phyloP scores from a whole-genome alignment of 2,888 invertebrate species.

The Synergus japonicus region DNA sequence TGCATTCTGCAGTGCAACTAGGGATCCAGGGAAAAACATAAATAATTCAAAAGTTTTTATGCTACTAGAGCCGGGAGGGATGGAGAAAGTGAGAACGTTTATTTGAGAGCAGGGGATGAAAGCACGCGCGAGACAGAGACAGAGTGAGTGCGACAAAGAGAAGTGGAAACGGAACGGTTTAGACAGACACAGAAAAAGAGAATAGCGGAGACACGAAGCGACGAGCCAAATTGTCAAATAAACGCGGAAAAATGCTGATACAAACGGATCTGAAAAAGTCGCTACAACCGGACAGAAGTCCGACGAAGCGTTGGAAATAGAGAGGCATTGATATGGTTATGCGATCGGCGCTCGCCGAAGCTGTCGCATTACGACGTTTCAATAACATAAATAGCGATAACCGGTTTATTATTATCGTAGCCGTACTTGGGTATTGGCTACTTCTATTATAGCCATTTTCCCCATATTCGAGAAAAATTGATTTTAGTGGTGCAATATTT shows the following conservation, averaged over 20 bases:
- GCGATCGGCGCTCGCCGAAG: constrained; percentile 45
- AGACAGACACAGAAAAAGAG: constrained; percentile 44
- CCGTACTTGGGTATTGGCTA: constrained; percentile 3
- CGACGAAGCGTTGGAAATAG: constrained; percentile 38
- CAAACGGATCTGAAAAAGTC: constrained; percentile 48
- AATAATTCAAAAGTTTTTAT: constrained; percentile 76
- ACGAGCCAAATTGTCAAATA: constrained; percentile 69
- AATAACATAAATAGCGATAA: constrained; percentile 51
- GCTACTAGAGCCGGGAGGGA: constrained; percentile 50
- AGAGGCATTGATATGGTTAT: constrained; percentile 42
- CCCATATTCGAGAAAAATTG: neutral
- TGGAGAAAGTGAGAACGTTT: constrained; percentile 50
- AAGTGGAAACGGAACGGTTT: constrained; percentile 33
- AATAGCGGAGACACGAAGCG: constrained; percentile 48
- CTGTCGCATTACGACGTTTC: constrained; percentile 52
- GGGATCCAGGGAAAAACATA: constrained; percentile 70
- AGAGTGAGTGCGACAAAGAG: constrained; percentile 43
- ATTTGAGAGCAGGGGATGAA: constrained; percentile 45
- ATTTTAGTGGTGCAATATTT: neutral
- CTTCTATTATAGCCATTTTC: constrained; percentile 11
- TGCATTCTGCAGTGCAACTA: constrained; percentile 72
- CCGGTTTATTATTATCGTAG: constrained; percentile 50
- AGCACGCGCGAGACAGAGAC: constrained; percentile 41
- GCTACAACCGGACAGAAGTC: constrained; percentile 44
- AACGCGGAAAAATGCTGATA: constrained; percentile 63